A percentile compares a stretch with the other conserved stretches of the same genome.
phyloP scores from a whole-genome alignment of 2,888 invertebrate genomes.

The Bombylius discolor region DNA sequence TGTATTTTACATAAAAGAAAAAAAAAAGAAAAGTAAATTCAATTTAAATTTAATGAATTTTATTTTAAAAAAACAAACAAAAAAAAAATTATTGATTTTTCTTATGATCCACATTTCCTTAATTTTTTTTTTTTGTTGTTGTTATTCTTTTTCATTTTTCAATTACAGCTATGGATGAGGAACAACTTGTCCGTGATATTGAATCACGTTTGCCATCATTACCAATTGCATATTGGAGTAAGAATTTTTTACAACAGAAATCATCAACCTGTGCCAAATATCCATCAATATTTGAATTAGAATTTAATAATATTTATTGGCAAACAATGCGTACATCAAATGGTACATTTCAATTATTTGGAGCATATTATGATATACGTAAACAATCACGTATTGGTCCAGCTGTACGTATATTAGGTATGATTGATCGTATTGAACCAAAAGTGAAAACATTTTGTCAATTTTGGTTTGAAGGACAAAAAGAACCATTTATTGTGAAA shows the following conservation, averaged over 20 bases:
- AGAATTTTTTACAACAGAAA: constrained; percentile 47
- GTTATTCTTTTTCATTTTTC: too few relatives aligned
- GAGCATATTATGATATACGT: constrained; percentile 77
- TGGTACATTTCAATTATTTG: constrained; percentile 82
- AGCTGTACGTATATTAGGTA: constrained; percentile 69
- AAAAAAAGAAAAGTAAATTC: too few relatives aligned
- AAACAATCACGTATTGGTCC: constrained; percentile 67
- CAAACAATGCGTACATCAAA: constrained; percentile 69
- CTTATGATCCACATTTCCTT: too few relatives aligned
- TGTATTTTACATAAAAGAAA: too few relatives aligned
- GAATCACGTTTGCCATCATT: constrained; percentile 69
- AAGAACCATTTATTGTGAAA: constrained; percentile 67
- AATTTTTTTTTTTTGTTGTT: too few relatives aligned
- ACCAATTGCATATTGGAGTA: constrained; percentile 77
- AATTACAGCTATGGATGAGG: constrained; percentile 43
- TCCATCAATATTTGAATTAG: constrained; percentile 78
- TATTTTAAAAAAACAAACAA: too few relatives aligned
- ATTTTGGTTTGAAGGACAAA: constrained; percentile 77
- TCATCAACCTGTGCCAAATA: constrained; percentile 64
- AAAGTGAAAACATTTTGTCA: constrained; percentile 71
- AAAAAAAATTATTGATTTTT: too few relatives aligned
- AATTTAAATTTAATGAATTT: too few relatives aligned
- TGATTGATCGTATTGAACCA: constrained; percentile 83
- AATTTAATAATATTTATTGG: constrained; percentile 91
- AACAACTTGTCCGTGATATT: constrained; percentile 62